These are phyloP conservation scores for Cacoxenus indagator DNA, from an alignment of 2,888 invertebrate genomes.

Conservation along the genomic window DNA sequence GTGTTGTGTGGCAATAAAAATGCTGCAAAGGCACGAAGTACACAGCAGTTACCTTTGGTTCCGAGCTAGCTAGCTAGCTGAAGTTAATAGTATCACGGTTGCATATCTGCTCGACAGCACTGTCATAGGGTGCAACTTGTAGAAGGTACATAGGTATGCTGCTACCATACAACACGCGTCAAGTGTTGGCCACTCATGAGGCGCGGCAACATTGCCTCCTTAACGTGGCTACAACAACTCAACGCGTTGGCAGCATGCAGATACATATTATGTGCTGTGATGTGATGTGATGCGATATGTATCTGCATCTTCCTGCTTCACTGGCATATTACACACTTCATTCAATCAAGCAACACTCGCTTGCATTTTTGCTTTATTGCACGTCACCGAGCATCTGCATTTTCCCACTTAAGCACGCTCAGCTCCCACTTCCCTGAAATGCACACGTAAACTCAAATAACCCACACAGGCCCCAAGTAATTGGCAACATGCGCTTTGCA, in stretches of 20 bases:
- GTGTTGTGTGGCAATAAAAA: constrained; percentile 21
- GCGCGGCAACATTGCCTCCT: neutral
- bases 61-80: too few relatives aligned
- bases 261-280: neutral
- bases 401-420: constrained; percentile 36
- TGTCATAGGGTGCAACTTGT: neutral
- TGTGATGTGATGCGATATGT: neutral
- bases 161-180: neutral
- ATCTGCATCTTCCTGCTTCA: neutral
- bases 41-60: too few relatives aligned
- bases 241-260: neutral
- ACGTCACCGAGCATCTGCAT: constrained; percentile 3
- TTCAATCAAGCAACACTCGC: constrained; percentile 15
- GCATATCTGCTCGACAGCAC: too few relatives aligned
- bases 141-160: constrained; percentile 1
- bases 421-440: too few relatives aligned
- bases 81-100: too few relatives aligned
- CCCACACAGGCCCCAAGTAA: neutral
- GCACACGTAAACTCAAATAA: neutral
- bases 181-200: neutral
- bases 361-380: neutral
- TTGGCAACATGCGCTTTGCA: constrained; percentile 1
- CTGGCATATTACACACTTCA: neutral
- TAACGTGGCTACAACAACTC: too few relatives aligned
- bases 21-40: constrained; percentile 22